Evolutionary conservation across 2,113 vertebrate genomes (phyloP), one percentile per base, ranked within the genome.

Genomic region (Atractosteus spatula): DNA sequence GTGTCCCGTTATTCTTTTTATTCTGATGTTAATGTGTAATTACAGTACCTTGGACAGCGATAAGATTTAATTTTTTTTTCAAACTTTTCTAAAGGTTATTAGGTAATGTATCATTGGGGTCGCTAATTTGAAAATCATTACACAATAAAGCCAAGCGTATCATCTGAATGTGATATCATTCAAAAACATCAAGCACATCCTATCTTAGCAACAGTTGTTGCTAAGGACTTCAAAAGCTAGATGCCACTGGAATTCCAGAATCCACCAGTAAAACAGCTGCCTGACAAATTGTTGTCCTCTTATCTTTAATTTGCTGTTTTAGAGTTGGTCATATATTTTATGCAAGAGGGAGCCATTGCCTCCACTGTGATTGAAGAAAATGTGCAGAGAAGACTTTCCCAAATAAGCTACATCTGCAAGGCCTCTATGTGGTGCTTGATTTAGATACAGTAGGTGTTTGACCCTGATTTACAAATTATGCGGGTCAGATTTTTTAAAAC

Each of bases 281-380:
- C 57, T 69, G 68, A 54, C n/a, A 44, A 16, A 55, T 42, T 70
- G 11, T n/a, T 61, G 17, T 54, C 56, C 17, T 64, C 61, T 41
- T 62, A 69, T 51, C 14, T 69, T 47, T 70, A 64, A 70, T 70
- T 41, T 64, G 67, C 41, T 64, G n/a, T 69, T 8, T 55, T 43
- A 29, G 7, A 12, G 14, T 63, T 29, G 16, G 16, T 13, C 45
- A 7, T 10, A 57, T 42, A 13, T 65, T 47, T 13, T 29, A 29
- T 69, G 47, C 42, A 2, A 8, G 62, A 29, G 17, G 51, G 12
- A 59, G 70, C 59, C 45, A 41, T 8, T 54, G 41, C 59, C 55
- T 62, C 41, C 68, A 12, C 14, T 51, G 14, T 54, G 59, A 43
- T 41, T 51, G 61, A 45, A 57, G 45, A 5, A 12, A 66, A 8